These are phyloP conservation scores for Passer montanus DNA, from an alignment of 2,113 vertebrate genomes.

Conservation along the genomic window DNA sequence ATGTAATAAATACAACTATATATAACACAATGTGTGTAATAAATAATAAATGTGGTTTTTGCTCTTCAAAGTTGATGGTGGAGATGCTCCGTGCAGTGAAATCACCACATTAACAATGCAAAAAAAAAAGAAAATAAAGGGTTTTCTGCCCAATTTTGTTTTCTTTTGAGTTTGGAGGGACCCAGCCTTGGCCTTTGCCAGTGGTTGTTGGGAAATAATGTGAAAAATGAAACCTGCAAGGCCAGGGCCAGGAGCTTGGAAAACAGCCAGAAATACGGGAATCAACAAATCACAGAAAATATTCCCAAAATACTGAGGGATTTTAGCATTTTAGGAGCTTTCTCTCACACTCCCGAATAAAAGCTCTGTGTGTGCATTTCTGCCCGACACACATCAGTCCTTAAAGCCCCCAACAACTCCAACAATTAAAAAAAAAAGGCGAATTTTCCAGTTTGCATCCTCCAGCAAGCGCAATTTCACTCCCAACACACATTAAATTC, in stretches of 20 bases:
- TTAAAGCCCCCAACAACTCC: not conserved
- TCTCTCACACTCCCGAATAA: not conserved
- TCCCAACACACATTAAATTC: constrained; percentile 61
- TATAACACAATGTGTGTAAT: too few relatives aligned
- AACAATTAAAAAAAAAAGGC: not conserved
- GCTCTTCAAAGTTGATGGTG: not conserved
- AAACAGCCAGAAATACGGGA: not conserved
- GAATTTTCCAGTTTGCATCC: constrained; percentile 25
- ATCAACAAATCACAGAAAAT: fast-evolving
- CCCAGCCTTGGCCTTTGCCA: not conserved
- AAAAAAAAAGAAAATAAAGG: not conserved
- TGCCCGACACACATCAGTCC: not conserved
- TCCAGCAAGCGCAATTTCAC: constrained; percentile 17
- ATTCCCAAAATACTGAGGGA: not conserved
- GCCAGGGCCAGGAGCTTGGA: not conserved
- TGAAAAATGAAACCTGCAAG: not conserved
- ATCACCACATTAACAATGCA: not conserved
- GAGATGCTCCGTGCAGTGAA: not conserved
- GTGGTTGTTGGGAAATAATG: not conserved
- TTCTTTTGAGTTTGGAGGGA: not conserved
- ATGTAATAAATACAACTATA: too few relatives aligned
- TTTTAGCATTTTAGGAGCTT: not conserved
- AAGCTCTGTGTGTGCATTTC: not conserved
- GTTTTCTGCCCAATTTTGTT: not conserved
- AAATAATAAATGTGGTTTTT: not conserved